A percentile compares a stretch with the other conserved stretches of the same genome.
These are phyloP conservation scores for Eupleurogrammus muticus DNA, from an alignment of 2,797 vertebrate genomes.

Conservation along the genomic window DNA sequence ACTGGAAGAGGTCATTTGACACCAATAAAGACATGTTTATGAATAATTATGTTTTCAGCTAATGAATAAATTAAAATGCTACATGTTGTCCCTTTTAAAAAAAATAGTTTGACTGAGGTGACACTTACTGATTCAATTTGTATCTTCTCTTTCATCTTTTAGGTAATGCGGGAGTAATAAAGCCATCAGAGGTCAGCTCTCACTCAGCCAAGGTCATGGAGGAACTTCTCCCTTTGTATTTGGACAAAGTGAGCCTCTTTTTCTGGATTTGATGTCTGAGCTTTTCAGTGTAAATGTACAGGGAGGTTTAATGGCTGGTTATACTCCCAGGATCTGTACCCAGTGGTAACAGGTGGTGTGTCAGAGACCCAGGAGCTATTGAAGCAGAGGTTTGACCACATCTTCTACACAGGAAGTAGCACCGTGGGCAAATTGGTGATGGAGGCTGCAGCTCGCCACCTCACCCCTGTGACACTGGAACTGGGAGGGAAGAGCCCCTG, in stretches of 20 bases:
- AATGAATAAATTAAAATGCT: no score
- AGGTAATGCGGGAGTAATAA: constrained; percentile 84
- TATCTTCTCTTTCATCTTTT: not conserved
- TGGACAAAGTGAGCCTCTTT: constrained; percentile 79
- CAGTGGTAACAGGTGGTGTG: constrained; percentile 86
- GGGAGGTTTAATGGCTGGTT: not conserved
- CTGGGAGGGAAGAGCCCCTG: constrained; percentile 95
- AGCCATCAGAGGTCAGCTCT: constrained; percentile 83
- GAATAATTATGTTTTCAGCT: no score
- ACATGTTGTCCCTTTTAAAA: no score
- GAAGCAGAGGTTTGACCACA: constrained; percentile 88
- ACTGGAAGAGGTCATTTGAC: no score
- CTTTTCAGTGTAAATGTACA: not conserved
- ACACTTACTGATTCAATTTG: no score
- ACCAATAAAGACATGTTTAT: no score
- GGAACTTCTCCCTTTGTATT: constrained; percentile 77
- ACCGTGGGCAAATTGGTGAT: constrained; percentile 88
- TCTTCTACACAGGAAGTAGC: constrained; percentile 89
- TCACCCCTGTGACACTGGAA: constrained; percentile 94
- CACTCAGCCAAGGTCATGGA: constrained; percentile 81
- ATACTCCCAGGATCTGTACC: constrained; percentile 86
- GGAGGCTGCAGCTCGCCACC: constrained; percentile 88
- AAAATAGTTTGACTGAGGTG: no score
- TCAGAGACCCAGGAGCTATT: constrained; percentile 90
- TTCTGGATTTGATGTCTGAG: not conserved